These are phyloP conservation scores for Platysteira castanea DNA, from an alignment of 2,113 vertebrate genomes.

Conservation along the genomic window DNA sequence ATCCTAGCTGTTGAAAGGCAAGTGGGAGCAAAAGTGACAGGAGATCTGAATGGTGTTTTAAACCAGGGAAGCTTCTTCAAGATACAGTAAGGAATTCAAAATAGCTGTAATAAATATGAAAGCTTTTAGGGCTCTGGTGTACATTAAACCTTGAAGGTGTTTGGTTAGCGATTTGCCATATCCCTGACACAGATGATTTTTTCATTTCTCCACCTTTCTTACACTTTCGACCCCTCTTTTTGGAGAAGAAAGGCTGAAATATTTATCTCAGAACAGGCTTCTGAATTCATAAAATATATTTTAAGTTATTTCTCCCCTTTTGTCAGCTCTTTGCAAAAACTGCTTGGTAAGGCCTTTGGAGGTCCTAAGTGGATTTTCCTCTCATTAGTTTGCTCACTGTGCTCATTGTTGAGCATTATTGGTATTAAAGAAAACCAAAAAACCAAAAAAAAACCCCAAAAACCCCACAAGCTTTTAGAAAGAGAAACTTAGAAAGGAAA, in stretches of 20 bases:
- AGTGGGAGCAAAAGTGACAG: neutral
- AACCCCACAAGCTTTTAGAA: neutral
- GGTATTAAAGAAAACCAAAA: rapidly evolving
- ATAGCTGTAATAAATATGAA: neutral
- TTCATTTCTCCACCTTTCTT: neutral
- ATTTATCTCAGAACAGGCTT: neutral
- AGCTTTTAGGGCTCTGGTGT: neutral
- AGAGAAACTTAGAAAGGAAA: neutral
- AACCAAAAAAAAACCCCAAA: neutral
- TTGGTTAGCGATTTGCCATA: neutral
- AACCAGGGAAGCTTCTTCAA: neutral
- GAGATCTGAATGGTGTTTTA: neutral
- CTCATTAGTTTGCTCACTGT: neutral
- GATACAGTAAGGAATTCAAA: neutral
- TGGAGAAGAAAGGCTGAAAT: slow-evolving; percentile 10
- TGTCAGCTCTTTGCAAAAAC: neutral
- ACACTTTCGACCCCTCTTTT: neutral
- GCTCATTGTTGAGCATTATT: neutral
- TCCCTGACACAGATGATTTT: neutral
- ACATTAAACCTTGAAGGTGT: neutral
- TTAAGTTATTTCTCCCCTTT: neutral
- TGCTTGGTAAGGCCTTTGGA: neutral
- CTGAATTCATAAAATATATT: neutral
- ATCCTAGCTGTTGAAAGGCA: neutral
- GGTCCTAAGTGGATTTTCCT: neutral